Conservation (phyloP, 2,113 vertebrate species). For the Marmota monax region DNA sequence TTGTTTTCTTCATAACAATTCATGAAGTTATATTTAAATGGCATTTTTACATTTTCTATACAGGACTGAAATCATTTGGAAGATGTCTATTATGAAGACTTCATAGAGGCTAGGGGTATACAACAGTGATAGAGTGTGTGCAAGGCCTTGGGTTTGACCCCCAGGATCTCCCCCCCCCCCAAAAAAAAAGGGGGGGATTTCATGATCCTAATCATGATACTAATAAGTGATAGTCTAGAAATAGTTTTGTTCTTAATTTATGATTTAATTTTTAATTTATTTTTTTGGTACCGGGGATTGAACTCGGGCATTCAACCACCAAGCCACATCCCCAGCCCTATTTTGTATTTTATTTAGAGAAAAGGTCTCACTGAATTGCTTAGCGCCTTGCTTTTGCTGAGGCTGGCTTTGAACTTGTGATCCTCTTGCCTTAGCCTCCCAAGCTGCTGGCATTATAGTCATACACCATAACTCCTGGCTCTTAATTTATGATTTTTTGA, state of each 20-base stretch:
- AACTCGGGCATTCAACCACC: too few species aligned
- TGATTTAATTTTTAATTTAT: too few species aligned
- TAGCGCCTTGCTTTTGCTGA: too few species aligned
- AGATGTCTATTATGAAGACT: background rate
- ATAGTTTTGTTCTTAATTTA: background rate
- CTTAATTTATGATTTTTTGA: background rate
- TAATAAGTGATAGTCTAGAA: conserved; percentile 2
- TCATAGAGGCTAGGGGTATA: background rate
- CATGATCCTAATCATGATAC: background rate
- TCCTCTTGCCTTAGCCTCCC: too few species aligned
- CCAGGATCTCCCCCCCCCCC: too few species aligned
- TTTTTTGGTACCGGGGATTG: too few species aligned
- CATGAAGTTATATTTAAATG: conserved; percentile 3
- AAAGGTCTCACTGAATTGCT: too few species aligned
- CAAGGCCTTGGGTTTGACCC: background rate
- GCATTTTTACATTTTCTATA: conserved; percentile 21
- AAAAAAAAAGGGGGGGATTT: background rate
- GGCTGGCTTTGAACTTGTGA: too few species aligned
- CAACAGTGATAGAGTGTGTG: background rate
- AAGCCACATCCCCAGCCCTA: too few species aligned
- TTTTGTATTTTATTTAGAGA: too few species aligned
- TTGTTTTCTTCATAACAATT: conserved; percentile 40
- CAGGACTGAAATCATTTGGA: background rate
- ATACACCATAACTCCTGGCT: too few species aligned
- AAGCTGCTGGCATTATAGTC: too few species aligned